A percentile compares a stretch with the other conserved stretches of the same genome.
Evolutionary conservation across 1,140 invertebrate genomes (phyloP).

Genomic region (Branchinecta lindahli): DNA sequence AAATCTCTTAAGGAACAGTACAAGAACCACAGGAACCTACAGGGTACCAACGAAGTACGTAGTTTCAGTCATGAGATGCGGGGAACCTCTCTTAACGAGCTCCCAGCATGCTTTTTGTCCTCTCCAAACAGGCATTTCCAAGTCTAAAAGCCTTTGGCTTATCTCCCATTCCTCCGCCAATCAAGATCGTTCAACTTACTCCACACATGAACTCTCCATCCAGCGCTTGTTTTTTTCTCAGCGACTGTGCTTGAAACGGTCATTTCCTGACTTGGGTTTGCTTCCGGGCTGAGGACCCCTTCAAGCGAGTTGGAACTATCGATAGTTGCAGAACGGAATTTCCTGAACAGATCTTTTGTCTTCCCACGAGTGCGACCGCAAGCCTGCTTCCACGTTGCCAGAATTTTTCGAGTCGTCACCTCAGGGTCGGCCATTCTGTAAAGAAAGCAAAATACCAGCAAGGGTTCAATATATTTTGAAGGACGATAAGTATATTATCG

Average conservation of each 20-base stretch:
- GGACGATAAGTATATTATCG: no score
- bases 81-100: no score
- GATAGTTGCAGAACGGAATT: slow-evolving; percentile 39
- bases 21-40: no score
- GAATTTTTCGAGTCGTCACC: slow-evolving; percentile 39
- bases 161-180: no score
- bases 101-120: no score
- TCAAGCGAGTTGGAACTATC: neutral
- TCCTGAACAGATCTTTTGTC: slow-evolving; percentile 47
- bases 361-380: slow-evolving; percentile 50
- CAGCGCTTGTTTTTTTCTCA: slow-evolving; percentile 20
- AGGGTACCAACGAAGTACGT: no score
- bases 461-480: no score
- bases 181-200: slow-evolving; percentile 34
- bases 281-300: neutral
- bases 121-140: no score
- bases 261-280: neutral
- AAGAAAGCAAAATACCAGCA: neutral
- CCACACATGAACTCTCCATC: slow-evolving; percentile 54
- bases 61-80: no score
- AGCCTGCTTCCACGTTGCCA: slow-evolving; percentile 48
- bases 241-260: neutral
- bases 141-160: no score
- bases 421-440: neutral
- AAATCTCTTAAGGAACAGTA: no score